Conservation (phyloP, 2,113 vertebrate species). For the Pimephales promelas region DNA sequence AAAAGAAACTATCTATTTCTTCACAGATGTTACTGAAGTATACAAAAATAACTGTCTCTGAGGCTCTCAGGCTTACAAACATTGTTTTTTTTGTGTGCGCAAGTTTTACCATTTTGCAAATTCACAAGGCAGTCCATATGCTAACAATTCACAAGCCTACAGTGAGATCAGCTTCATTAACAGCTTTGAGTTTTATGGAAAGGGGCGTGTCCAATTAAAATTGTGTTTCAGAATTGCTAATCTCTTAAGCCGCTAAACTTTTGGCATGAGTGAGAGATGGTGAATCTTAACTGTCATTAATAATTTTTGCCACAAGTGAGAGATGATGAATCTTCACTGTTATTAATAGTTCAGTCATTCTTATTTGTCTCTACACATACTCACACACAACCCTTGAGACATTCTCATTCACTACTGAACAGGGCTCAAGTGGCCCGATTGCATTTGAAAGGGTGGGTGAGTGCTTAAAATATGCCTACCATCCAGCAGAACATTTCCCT, state of each 20-base stretch:
- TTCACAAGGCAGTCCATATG: not conserved
- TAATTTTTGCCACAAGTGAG: not conserved
- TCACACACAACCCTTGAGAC: not conserved
- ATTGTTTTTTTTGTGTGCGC: not conserved
- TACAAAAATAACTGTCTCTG: not conserved
- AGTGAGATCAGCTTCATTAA: not conserved
- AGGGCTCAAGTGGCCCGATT: not conserved
- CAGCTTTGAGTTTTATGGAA: not conserved
- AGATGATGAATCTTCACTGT: too few species aligned
- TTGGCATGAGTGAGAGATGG: not conserved
- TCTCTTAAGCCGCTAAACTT: not conserved
- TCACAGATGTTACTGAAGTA: not conserved
- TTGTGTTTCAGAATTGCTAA: not conserved
- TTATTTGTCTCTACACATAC: not conserved
- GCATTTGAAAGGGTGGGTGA: slow-evolving; percentile 13
- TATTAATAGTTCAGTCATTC: not conserved
- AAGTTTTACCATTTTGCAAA: not conserved
- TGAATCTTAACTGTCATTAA: not conserved
- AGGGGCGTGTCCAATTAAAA: not conserved
- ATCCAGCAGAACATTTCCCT: slow-evolving; percentile 45
- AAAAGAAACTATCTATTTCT: not conserved
- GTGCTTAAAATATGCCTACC: slow-evolving; percentile 42
- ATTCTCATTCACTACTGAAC: slow-evolving; percentile 10
- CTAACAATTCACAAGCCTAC: not conserved
- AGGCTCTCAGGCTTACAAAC: not conserved